Evolutionary conservation across 2,113 vertebrate species (phyloP).

Genomic region (Struthidea cinerea): DNA sequence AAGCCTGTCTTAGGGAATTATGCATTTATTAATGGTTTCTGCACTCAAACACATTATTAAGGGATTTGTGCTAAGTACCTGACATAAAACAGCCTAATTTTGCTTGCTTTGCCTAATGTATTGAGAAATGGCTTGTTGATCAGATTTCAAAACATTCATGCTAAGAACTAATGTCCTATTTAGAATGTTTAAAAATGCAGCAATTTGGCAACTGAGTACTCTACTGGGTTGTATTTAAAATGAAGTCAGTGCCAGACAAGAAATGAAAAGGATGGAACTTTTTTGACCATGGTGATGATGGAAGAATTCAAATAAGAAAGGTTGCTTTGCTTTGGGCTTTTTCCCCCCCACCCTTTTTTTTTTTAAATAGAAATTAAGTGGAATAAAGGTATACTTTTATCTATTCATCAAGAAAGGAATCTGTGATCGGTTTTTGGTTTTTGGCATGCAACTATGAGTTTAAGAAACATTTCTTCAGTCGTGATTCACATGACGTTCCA

Average conservation of each 20-base stretch:
- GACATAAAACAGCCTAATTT: slow-evolving; percentile 77
- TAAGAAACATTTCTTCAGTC: background rate
- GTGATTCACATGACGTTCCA: background rate
- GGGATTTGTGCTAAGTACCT: slow-evolving; percentile 79
- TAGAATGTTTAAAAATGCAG: slow-evolving; percentile 65
- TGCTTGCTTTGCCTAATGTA: slow-evolving; percentile 80
- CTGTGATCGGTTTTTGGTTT: background rate
- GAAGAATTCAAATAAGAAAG: background rate
- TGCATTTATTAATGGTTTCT: slow-evolving; percentile 79
- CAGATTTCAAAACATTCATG: slow-evolving; percentile 74
- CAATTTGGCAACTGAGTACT: slow-evolving; percentile 10
- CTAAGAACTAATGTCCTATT: slow-evolving; percentile 73
- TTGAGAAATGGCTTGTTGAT: slow-evolving; percentile 74
- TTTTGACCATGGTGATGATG: background rate
- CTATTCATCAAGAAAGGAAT: background rate
- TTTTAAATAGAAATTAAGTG: background rate
- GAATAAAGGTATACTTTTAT: background rate
- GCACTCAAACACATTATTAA: slow-evolving; percentile 78
- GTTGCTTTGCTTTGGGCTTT: background rate
- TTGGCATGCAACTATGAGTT: background rate
- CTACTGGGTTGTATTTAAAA: slow-evolving; percentile 22
- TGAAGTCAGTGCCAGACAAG: background rate
- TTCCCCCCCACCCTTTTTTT: accelerated
- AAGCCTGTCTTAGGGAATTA: slow-evolving; percentile 78
- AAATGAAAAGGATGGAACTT: background rate